Conservation (phyloP, 2,888 invertebrate genomes). For the Unio delphinus region DNA sequence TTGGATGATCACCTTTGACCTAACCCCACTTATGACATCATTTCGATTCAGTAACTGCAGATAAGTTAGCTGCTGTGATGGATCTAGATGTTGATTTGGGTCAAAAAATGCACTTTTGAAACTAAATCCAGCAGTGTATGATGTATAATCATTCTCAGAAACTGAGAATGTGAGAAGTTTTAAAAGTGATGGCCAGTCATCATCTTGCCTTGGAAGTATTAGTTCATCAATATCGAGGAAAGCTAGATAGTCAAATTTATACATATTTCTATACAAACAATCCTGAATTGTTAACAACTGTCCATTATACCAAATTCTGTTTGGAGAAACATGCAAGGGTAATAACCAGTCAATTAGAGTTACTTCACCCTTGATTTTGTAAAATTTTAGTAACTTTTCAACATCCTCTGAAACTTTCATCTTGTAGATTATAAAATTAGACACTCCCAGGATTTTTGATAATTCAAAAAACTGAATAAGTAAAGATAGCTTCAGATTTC, state of each 20-base stretch:
- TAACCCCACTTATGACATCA: slow-evolving; percentile 28
- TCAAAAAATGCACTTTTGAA: slow-evolving; percentile 62
- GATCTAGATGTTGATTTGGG: slow-evolving; percentile 37
- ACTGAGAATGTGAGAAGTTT: slow-evolving; percentile 10
- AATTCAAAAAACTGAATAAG: slow-evolving; percentile 67
- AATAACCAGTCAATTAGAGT: slow-evolving; percentile 59
- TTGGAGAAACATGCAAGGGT: slow-evolving; percentile 40
- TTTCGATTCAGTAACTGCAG: slow-evolving; percentile 51
- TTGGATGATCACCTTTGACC: slow-evolving; percentile 55
- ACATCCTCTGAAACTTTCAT: slow-evolving; percentile 47
- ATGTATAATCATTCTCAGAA: slow-evolving; percentile 5
- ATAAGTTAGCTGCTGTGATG: slow-evolving; percentile 40
- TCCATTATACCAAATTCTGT: slow-evolving; percentile 66
- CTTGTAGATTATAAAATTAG: slow-evolving; percentile 60
- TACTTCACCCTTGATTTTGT: slow-evolving; percentile 42
- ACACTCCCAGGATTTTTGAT: slow-evolving; percentile 57
- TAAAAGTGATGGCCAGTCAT: slow-evolving; percentile 42
- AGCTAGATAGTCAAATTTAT: slow-evolving; percentile 53
- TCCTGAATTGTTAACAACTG: slow-evolving; percentile 68
- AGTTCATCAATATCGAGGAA: slow-evolving; percentile 69
- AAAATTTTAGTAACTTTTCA: slow-evolving; percentile 49
- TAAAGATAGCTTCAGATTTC: slow-evolving; percentile 55
- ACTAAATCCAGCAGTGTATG: slow-evolving; percentile 43
- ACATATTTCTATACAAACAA: slow-evolving; percentile 67
- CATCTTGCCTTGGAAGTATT: slow-evolving; percentile 56